phyloP scores from a whole-genome alignment of 2,797 vertebrate species.

The Mormyrus hasselquistii region DNA sequence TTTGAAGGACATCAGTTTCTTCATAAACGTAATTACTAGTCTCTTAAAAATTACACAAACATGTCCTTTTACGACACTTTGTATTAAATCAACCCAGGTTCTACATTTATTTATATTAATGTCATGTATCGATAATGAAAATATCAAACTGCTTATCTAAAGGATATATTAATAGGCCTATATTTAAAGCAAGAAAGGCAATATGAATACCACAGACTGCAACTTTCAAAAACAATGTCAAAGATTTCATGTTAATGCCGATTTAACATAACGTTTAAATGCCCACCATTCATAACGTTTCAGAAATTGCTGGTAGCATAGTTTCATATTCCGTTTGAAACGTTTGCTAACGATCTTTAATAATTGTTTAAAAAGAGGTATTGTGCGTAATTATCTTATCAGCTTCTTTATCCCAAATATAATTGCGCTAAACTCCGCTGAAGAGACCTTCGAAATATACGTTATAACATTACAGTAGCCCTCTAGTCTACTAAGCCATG shows the following conservation, averaged over 20 bases:
- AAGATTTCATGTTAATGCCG: neutral
- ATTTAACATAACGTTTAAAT: neutral
- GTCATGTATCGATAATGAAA: neutral
- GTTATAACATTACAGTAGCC: neutral
- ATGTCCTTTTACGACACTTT: neutral
- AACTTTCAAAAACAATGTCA: neutral
- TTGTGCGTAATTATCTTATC: neutral
- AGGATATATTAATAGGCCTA: neutral
- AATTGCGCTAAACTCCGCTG: neutral
- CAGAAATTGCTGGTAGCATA: neutral
- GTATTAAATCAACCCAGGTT: neutral
- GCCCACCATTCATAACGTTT: neutral
- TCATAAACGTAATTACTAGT: neutral
- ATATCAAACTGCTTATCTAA: neutral
- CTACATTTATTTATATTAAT: neutral
- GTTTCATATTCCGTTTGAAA: neutral
- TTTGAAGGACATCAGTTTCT: neutral
- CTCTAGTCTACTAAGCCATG: neutral
- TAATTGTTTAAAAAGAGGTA: neutral
- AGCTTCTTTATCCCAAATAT: neutral
- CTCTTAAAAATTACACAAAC: neutral
- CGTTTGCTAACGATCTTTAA: neutral
- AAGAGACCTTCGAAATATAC: neutral
- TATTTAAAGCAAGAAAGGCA: neutral
- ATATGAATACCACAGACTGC: neutral